Base-by-base conservation (phyloP, 2,113 vertebrate species). In the Mola mola region DNA sequence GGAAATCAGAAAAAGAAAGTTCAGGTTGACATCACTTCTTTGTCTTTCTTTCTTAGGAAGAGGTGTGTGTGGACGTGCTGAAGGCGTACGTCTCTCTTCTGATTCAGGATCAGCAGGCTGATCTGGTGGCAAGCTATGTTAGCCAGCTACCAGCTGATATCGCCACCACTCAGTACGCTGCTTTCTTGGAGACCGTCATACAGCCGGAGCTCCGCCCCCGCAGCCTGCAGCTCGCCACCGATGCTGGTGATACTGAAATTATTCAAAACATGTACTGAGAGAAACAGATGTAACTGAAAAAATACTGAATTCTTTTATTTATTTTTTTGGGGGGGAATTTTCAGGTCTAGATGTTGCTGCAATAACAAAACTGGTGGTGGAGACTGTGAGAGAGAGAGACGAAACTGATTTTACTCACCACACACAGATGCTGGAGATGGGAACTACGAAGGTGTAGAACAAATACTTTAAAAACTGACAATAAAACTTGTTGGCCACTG, bases 91-190 rank as follows among this genome's bases (percentile, higher is more conserved):
- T 98, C 15, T 52, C 65, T 17, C 85, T 95, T 22, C 81, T 99
- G 87, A 82, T 98, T 37, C 90, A 72, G 4, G 95, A 96, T 72
- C 95, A 94, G 77, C 94, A 94, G 51, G 93, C 88, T 2, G 88
- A 94, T 50, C 90, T 99, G 1, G 93, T 99, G 66, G 96, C 97
- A 0, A 96, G 94, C 79, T 99, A 98, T 15, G 94, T 95, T 1
- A 95, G 95, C 71, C 96, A 98, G 80, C 88, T 99, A 16, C 96
- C 97, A 1, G 61, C 88, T 1, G 93, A 95, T 10, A 73, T 94
- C 0, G 94, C 94, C 1, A 93, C 95, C 12, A 69, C 87, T 60
- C 95, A 97, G 67, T 99, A 98, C 0, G 94, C 97, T 2, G 58
- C 85, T 0, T 98, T 97, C 79, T 75, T 99, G 24, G 96, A 98